A percentile compares a stretch with the other conserved stretches of the same genome.
These are phyloP conservation scores for Polypterus senegalus DNA, from an alignment of 2,113 vertebrate species.

Conservation along the genomic window DNA sequence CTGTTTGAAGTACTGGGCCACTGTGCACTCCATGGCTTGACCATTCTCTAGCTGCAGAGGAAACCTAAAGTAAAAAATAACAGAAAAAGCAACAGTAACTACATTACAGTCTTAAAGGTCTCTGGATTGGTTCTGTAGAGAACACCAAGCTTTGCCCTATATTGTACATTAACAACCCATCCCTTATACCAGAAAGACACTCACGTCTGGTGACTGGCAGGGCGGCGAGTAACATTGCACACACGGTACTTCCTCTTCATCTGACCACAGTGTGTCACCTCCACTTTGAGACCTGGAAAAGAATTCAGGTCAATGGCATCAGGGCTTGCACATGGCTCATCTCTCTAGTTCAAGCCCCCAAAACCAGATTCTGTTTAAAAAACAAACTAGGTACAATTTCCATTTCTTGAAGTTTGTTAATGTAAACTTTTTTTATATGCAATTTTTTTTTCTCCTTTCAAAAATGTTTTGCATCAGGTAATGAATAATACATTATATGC, in stretches of 20 bases:
- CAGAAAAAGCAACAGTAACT: background rate
- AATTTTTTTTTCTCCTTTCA: too few species aligned
- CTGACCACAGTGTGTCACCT: slow-evolving; percentile 95
- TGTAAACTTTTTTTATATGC: too few species aligned
- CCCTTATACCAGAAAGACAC: slow-evolving; percentile 17
- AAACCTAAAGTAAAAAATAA: slow-evolving; percentile 55
- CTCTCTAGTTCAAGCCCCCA: background rate
- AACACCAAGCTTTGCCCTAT: too few species aligned
- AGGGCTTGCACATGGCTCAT: background rate
- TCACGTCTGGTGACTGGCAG: slow-evolving; percentile 96
- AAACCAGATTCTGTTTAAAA: too few species aligned
- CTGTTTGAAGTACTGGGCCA: slow-evolving; percentile 97
- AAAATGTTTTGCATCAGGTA: too few species aligned
- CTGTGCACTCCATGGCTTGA: slow-evolving; percentile 97
- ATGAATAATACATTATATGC: too few species aligned
- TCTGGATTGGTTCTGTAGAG: too few species aligned
- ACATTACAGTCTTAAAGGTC: background rate
- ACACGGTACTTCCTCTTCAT: slow-evolving; percentile 98
- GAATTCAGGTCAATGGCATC: too few species aligned
- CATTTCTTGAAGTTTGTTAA: too few species aligned
- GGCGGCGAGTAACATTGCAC: slow-evolving; percentile 90
- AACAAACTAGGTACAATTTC: too few species aligned
- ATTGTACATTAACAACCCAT: too few species aligned
- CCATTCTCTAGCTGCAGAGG: slow-evolving; percentile 95
- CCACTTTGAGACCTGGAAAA: slow-evolving; percentile 82